Evolutionary conservation across 2,888 invertebrate genomes (phyloP).

Genomic region (Plagiodera versicolora): DNA sequence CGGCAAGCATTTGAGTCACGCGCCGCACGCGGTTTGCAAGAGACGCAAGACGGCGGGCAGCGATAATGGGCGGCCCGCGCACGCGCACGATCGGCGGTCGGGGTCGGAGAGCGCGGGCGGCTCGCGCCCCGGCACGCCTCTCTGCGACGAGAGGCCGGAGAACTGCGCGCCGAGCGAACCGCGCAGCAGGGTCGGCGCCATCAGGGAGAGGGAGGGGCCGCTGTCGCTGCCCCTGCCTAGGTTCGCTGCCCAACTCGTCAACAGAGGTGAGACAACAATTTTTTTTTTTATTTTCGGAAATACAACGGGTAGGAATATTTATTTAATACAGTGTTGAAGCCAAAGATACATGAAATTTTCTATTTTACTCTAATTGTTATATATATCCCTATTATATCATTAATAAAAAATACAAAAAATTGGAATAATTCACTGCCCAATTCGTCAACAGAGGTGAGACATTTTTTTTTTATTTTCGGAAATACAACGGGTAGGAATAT

Average conservation of each 20-base stretch:
- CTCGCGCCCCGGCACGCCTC: slow-evolving; percentile 82
- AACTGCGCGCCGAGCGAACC: slow-evolving; percentile 74
- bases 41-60: slow-evolving; percentile 58
- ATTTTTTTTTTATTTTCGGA: no score
- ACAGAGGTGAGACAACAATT: slow-evolving; percentile 30
- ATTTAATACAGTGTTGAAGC: no score
- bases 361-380: no score
- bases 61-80: slow-evolving; percentile 38
- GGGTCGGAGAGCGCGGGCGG: slow-evolving; percentile 67
- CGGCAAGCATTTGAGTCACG: slow-evolving; percentile 27
- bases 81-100: slow-evolving; percentile 59
- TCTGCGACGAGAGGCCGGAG: slow-evolving; percentile 81
- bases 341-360: no score
- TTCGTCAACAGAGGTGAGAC: no score
- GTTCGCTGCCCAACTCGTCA: slow-evolving; percentile 67
- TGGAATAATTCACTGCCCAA: no score
- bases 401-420: no score
- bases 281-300: slow-evolving; percentile 16
- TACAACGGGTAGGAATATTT: not conserved
- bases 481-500: no score
- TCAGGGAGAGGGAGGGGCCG: slow-evolving; percentile 64
- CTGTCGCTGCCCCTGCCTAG: slow-evolving; percentile 85
- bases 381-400: no score
- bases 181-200: slow-evolving; percentile 56
- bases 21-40: slow-evolving; percentile 58